These are phyloP conservation scores for Spermophilus dauricus DNA, from an alignment of 2,113 vertebrate genomes.

Conservation along the genomic window DNA sequence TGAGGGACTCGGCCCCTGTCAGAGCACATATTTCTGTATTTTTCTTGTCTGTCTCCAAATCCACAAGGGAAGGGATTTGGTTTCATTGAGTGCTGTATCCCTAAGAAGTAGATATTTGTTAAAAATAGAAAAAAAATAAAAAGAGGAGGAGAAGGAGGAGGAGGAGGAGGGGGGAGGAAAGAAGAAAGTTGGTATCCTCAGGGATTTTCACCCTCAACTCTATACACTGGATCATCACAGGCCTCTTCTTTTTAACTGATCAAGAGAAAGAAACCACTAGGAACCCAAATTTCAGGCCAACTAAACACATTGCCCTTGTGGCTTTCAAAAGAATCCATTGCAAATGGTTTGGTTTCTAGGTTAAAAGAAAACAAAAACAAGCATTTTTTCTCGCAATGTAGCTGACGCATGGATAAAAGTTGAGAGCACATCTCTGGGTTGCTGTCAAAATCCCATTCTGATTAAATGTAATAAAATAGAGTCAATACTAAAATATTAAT, in stretches of 20 bases:
- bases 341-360: slow-evolving; percentile 13
- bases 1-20: not conserved
- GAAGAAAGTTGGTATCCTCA: not conserved
- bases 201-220: not conserved
- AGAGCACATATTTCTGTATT: not conserved
- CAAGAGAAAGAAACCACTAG: not conserved
- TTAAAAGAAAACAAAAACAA: slow-evolving; percentile 66
- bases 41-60: not conserved
- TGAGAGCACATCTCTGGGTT: slow-evolving; percentile 64
- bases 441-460: slow-evolving; percentile 78
- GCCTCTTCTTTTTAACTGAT: not conserved
- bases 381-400: slow-evolving; percentile 54
- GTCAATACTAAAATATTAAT: slow-evolving; percentile 81
- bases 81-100: not conserved
- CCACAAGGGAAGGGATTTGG: not conserved
- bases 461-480: slow-evolving; percentile 83
- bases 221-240: not conserved
- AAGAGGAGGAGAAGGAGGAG: not conserved
- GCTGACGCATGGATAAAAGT: slow-evolving; percentile 34
- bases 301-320: not conserved
- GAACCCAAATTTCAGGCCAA: not conserved
- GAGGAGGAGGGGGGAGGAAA: not conserved
- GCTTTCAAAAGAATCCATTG: slow-evolving; percentile 30
- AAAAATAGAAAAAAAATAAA: not conserved
- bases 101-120: not conserved